Conservation (phyloP, 2,113 vertebrate genomes). For the Otus sunia region DNA sequence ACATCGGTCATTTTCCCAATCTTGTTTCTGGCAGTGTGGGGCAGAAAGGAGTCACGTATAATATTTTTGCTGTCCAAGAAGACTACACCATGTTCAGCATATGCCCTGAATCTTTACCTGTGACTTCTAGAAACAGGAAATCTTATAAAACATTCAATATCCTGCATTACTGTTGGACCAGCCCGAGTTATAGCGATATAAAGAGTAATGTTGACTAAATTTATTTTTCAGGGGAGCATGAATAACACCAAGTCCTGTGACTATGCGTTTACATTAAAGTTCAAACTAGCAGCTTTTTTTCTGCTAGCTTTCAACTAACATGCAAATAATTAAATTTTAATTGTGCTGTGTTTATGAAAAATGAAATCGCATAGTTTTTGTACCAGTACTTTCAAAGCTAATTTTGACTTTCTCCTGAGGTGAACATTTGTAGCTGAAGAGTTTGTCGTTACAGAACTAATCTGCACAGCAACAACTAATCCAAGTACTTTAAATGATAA, state of each 20-base stretch:
- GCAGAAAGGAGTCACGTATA: background rate
- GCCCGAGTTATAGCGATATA: background rate
- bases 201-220: background rate
- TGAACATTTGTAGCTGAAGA: background rate
- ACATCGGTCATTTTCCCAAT: background rate
- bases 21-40: background rate
- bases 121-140: background rate
- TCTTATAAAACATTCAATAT: background rate
- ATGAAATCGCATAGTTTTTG: background rate
- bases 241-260: background rate
- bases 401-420: background rate
- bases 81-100: background rate
- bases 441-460: background rate
- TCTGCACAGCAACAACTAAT: background rate
- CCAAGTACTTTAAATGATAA: background rate
- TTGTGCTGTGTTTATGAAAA: background rate
- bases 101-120: background rate
- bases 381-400: background rate
- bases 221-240: background rate
- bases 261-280: background rate
- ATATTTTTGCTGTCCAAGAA: background rate
- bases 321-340: conserved; percentile 7
- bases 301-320: background rate
- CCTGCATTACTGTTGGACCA: background rate
- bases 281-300: background rate